Percentiles rank a stretch among this genome's conserved stretches.
Evolutionary conservation across 2,888 invertebrate species (phyloP).

Genomic region (Maniola hyperantus): DNA sequence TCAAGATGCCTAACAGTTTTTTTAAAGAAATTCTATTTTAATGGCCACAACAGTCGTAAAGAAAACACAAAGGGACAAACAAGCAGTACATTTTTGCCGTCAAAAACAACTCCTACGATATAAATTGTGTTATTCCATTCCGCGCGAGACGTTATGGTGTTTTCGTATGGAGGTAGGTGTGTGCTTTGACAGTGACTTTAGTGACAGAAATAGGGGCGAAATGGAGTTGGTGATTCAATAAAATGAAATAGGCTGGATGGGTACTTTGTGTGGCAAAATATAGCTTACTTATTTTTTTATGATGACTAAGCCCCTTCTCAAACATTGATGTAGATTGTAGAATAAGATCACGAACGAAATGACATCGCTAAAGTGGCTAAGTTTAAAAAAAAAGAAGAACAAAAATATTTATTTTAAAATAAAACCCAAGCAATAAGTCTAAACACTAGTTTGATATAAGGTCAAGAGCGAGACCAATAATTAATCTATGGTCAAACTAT

Average conservation of each 20-base stretch:
- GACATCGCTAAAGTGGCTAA: no score
- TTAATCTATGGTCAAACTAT: no score
- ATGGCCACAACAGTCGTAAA: conserved; percentile 49
- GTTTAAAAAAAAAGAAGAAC: no score
- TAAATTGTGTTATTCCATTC: conserved; percentile 68
- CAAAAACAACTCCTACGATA: conserved; percentile 72
- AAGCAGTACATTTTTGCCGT: conserved; percentile 65
- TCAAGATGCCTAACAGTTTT: no score
- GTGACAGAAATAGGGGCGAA: conserved; percentile 23
- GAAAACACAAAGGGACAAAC: conserved; percentile 62
- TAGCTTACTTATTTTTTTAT: neutral
- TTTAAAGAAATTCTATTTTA: conserved; percentile 28
- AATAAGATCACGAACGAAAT: no score
- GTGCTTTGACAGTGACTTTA: conserved; percentile 35
- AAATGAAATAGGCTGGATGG: conserved; percentile 14
- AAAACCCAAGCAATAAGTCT: no score
- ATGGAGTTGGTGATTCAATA: conserved; percentile 33
- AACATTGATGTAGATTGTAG: no score
- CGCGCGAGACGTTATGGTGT: conserved; percentile 46
- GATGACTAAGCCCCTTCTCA: neutral
- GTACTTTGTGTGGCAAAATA: neutral
- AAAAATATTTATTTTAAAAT: no score
- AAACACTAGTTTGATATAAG: no score
- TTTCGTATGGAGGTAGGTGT: conserved; percentile 36
- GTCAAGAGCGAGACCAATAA: no score